Evolutionary conservation across 2,888 invertebrate genomes (phyloP).

Genomic region (Napeogenes sylphis): DNA sequence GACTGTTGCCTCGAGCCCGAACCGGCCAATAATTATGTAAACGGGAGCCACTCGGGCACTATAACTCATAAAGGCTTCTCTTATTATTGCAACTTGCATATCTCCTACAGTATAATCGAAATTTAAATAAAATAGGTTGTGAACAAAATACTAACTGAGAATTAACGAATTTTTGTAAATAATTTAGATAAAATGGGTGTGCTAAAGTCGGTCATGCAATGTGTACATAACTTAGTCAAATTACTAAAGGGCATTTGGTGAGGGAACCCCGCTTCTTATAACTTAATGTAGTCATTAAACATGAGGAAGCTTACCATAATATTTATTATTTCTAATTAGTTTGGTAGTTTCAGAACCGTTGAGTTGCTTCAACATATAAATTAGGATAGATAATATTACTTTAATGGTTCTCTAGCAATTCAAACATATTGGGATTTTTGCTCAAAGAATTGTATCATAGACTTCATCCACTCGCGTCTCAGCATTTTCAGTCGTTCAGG

Average conservation of each 20-base stretch:
- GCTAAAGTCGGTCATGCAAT: conserved; percentile 17
- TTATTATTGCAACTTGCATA: conserved; percentile 1
- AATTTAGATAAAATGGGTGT: conserved; percentile 8
- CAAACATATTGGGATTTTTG: background rate
- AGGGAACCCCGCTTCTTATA: conserved; percentile 59
- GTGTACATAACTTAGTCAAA: conserved; percentile 51
- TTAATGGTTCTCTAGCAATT: background rate
- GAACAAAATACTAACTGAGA: conserved; percentile 16
- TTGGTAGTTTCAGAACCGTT: too few species aligned
- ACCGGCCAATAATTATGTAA: too few species aligned
- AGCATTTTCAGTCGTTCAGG: conserved; percentile 2
- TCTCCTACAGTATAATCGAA: conserved; percentile 14
- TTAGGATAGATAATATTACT: background rate
- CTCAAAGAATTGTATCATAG: background rate
- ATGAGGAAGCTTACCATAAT: background rate
- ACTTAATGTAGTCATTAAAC: conserved; percentile 12
- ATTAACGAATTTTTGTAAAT: conserved; percentile 24
- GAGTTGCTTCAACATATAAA: too few species aligned
- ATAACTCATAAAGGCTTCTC: too few species aligned
- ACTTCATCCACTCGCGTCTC: background rate
- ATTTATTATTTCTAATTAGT: too few species aligned
- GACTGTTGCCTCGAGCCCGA: conserved; percentile 9
- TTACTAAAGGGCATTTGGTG: conserved; percentile 62
- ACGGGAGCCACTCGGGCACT: too few species aligned
- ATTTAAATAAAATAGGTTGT: conserved; percentile 25